Base-by-base conservation (phyloP, 2,797 vertebrate species). In the Chrosomus eos region DNA sequence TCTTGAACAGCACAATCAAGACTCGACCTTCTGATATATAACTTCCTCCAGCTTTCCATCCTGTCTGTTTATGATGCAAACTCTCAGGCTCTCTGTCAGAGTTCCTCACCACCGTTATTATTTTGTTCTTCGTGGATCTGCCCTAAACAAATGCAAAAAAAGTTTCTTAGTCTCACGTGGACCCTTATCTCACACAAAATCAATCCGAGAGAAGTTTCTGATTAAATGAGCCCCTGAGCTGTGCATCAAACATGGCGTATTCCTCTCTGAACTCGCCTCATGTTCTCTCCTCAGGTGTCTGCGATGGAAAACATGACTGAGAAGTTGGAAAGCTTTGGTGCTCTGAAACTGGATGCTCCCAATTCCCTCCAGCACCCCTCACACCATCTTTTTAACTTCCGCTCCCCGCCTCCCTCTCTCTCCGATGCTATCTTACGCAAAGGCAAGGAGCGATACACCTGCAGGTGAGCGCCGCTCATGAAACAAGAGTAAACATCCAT, bases 281-380 rank as follows among this genome's bases (percentile, higher is more conserved):
- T 80, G 83, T 80, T 73, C 67, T 72, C 55, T 2, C 58, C 74
- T 43, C 85, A 99, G 98, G 97, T 99, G 97, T 97, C 98, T n/a
- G 98, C 98, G 87, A 99, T 99, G 85, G 97, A 99, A 93, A 99
- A 96, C 19, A 99, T 99, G 98, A 98, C 98, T 0, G 98, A 99
- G 93, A 99, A 99, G 90, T 94, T 99, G 92, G 98, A 99, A 93
- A 97, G 96, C 91, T 99, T 98, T 72, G 96, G 97, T 1, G 95
- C 97, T 91, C 92, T 99, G 91, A 99, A 99, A 92, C 95, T 97
- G 6, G 98, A 99, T 81, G 89, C 94, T 0, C 93, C 95, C 87
- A 94, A 94, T 13, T 95, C 97, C 80, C 96, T 99, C 94, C 98
- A 98, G 92, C 96, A 97, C 91, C 95, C 98, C 62, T 94, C 97